Conservation (phyloP, 2,797 vertebrate species). For the Ictinia mississippiensis region DNA sequence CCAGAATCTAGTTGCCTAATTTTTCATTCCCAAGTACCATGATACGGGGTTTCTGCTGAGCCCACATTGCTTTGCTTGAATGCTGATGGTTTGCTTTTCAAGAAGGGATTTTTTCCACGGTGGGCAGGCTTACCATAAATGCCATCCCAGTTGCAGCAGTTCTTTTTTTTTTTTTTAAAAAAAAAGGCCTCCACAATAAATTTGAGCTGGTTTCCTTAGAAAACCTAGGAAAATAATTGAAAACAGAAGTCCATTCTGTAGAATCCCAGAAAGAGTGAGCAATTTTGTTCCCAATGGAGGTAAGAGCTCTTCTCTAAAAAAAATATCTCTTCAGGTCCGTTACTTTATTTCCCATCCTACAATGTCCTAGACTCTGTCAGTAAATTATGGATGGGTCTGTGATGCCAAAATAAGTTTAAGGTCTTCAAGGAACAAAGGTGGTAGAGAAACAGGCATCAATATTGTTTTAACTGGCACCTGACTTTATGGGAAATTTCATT, state of each 20-base stretch:
- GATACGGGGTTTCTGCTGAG: background rate
- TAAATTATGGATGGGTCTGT: background rate
- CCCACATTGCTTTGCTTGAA: background rate
- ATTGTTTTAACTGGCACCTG: conserved; percentile 19
- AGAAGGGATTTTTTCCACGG: background rate
- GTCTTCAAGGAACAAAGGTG: conserved; percentile 23
- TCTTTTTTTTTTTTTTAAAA: background rate
- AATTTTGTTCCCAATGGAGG: background rate
- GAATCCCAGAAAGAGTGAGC: background rate
- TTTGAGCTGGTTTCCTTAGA: background rate
- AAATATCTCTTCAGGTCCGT: background rate
- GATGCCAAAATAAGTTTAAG: conserved; percentile 5
- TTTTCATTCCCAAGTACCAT: background rate
- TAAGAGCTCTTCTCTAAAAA: background rate
- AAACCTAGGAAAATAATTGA: background rate
- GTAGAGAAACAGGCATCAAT: background rate
- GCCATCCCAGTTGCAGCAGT: background rate
- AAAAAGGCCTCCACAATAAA: background rate
- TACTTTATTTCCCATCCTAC: background rate
- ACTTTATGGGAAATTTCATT: conserved; percentile 19
- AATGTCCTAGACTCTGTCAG: background rate
- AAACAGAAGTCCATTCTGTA: background rate
- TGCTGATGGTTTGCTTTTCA: background rate
- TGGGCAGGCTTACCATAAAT: background rate
- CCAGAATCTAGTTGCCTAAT: background rate